These are phyloP conservation scores for Coremacera marginata DNA, from an alignment of 2,888 invertebrate genomes.

Conservation along the genomic window DNA sequence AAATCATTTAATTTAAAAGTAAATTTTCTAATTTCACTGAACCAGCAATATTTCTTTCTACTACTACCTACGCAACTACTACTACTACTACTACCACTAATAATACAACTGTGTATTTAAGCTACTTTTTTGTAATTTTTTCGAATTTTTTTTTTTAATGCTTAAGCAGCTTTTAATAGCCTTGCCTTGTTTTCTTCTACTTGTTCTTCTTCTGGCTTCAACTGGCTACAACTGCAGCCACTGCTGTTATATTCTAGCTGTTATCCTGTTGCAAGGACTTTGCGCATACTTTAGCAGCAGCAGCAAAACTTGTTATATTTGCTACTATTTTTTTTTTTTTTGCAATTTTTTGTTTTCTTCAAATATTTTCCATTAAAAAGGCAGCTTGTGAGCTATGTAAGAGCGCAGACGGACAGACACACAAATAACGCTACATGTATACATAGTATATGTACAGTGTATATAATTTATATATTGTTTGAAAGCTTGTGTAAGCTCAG, in stretches of 20 bases:
- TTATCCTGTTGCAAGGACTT: slow-evolving; percentile 10
- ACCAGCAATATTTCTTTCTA: not conserved
- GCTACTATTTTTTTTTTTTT: not conserved
- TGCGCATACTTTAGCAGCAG: slow-evolving; percentile 13
- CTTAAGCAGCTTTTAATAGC: slow-evolving; percentile 43
- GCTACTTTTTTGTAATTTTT: not conserved
- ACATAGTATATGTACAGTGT: not conserved
- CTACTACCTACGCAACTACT: not conserved
- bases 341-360: not conserved
- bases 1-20: not conserved
- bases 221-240: not conserved
- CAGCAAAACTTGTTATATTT: slow-evolving; percentile 37
- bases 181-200: slow-evolving; percentile 2
- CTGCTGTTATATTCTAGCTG: not conserved
- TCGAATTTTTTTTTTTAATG: slow-evolving; percentile 16
- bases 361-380: slow-evolving; percentile 47
- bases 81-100: not conserved
- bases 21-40: not conserved
- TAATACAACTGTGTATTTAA: not conserved
- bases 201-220: not conserved
- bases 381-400: slow-evolving; percentile 17
- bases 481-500: slow-evolving; percentile 31
- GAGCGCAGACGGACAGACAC: not conserved
- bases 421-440: slow-evolving; percentile 2
- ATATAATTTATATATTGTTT: slow-evolving; percentile 26